Conservation (phyloP, 2,888 invertebrate genomes). For the Pardosa pseudoannulata region DNA sequence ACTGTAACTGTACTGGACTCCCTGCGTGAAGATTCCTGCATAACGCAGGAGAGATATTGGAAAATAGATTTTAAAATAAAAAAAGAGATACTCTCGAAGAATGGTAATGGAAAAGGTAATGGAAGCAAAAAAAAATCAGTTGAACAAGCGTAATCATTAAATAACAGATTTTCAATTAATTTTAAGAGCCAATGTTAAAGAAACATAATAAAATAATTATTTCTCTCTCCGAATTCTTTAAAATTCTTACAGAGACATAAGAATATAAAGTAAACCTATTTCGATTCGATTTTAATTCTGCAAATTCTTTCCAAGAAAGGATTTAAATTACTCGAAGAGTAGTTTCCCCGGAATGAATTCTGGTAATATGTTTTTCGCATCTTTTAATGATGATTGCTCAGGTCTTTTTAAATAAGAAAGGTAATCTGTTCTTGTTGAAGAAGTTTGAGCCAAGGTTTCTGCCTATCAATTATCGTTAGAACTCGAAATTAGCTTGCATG, state of each 20-base stretch:
- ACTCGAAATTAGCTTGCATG: background rate
- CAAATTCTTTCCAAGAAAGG: background rate
- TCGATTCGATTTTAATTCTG: background rate
- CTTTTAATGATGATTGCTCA: conserved; percentile 6
- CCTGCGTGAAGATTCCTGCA: conserved; percentile 8
- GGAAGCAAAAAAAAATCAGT: conserved; percentile 7
- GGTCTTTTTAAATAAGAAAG: background rate
- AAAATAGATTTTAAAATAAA: conserved; percentile 27
- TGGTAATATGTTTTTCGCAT: background rate
- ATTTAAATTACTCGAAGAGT: conserved; percentile 2
- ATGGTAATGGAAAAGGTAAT: background rate
- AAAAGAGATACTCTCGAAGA: conserved; percentile 1
- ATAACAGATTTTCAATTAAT: conserved; percentile 70
- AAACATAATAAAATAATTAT: conserved; percentile 7
- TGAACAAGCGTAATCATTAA: conserved; percentile 57
- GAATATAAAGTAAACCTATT: background rate
- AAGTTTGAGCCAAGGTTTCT: background rate
- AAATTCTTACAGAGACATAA: background rate
- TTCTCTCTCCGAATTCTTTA: background rate
- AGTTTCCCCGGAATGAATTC: background rate
- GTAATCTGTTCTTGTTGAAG: background rate
- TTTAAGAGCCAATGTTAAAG: conserved; percentile 37
- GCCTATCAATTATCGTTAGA: background rate
- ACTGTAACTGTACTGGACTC: conserved; percentile 40
- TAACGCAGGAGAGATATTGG: conserved; percentile 24